phyloP scores from a whole-genome alignment of 2,113 vertebrate species.

The Myiozetetes cayanensis region DNA sequence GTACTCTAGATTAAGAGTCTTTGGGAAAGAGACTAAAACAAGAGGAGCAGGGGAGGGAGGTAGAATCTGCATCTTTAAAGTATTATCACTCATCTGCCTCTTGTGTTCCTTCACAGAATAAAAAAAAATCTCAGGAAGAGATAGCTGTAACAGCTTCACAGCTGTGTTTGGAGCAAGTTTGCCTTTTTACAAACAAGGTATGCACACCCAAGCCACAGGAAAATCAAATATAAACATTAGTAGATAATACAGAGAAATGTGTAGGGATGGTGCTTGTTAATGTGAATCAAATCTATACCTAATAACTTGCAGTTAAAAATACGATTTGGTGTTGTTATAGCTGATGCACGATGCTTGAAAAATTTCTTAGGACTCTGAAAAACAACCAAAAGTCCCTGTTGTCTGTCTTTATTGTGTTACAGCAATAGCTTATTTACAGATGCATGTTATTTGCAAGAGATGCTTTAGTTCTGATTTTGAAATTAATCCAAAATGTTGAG shows the following conservation, averaged over 20 bases:
- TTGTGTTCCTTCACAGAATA: background rate
- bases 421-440: background rate
- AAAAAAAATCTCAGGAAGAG: background rate
- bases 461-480: background rate
- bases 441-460: background rate
- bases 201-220: rapidly evolving
- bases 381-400: background rate
- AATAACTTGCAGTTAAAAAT: background rate
- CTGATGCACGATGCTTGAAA: background rate
- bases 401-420: background rate
- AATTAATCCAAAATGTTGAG: background rate
- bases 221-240: background rate
- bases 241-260: background rate
- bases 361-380: background rate
- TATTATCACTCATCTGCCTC: background rate
- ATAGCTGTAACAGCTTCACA: background rate
- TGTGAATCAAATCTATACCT: background rate
- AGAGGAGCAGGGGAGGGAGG: rapidly evolving
- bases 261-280: background rate
- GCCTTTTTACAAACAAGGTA: background rate
- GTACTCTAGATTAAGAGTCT: background rate
- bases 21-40: background rate
- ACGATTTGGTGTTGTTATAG: rapidly evolving
- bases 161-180: background rate
- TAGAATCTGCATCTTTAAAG: background rate